Evolutionary conservation across 2,888 invertebrate genomes (phyloP), one percentile per base, ranked within the genome.

Genomic region (Platynereis dumerilii): DNA sequence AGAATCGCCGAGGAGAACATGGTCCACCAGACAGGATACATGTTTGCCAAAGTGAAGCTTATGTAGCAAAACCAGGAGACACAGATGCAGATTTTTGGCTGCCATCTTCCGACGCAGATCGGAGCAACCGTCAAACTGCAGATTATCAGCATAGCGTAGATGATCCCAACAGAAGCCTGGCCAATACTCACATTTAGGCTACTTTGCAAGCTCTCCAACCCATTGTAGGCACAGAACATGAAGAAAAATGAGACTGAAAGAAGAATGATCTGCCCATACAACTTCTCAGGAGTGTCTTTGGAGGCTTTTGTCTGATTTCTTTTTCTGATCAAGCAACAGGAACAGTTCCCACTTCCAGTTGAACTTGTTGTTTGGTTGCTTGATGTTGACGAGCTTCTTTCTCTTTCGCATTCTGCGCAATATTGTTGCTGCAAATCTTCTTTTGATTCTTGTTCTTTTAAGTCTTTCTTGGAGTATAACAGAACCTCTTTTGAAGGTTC

Each of bases 191-290:
- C 22, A 22, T 48, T 48, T 10, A 48, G 48, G n/a, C 48, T 48
- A n/a, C 48, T 48, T 22, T 48, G 20, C 20, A 48, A 22, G 22
- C 48, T 22, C n/a, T 48, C 48, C n/a, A 48, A 22, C 3, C 48
- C 48, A 22, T 48, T 48, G 48, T 48, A 48, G 3, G 48, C n/a
- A n/a, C n/a, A n/a, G 22, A 48, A 48, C 48, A 22, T 48, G 17
- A 48, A 48, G 48, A 48, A 48, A n/a, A 48, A 48, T 5, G 48
- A 48, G 3, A 48, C 48, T n/a, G 48, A 48, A n/a, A 48, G 20
- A 48, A 48, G 48, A 34, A 34, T 34, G 34, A 34, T 34, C 12
- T 34, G 34, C 7, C 34, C 34, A 12, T 34, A 34, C 34, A 34
- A 34, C 34, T 34, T 34, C 34, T 34, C 34, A 5, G 34, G 34